Conservation (phyloP, 2,113 vertebrate genomes). For the Mungos mungo region DNA sequence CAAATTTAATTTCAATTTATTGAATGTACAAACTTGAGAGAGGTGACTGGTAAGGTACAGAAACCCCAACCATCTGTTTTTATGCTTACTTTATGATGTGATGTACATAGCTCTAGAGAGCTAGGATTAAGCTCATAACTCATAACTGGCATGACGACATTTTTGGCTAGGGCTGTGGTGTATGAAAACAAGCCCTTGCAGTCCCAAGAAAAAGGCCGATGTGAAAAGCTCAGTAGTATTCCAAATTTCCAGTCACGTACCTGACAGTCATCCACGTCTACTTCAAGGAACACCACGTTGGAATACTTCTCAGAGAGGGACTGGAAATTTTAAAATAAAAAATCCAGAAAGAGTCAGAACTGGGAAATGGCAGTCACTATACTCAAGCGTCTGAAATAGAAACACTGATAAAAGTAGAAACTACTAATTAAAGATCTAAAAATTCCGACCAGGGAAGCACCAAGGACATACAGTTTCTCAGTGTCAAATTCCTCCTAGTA, state of each 20-base stretch:
- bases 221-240: neutral
- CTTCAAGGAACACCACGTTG: slow-evolving; percentile 92
- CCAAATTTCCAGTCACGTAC: slow-evolving; percentile 80
- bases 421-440: neutral
- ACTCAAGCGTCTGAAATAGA: neutral
- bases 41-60: neutral
- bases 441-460: neutral
- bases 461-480: neutral
- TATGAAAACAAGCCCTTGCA: neutral
- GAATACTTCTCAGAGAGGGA: slow-evolving; percentile 74
- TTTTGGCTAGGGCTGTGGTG: neutral
- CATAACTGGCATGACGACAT: neutral
- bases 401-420: neutral
- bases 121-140: neutral
- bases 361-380: neutral
- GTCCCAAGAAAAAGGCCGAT: neutral
- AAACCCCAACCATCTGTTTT: neutral
- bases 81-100: neutral
- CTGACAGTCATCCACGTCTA: slow-evolving; percentile 92
- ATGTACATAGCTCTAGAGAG: neutral
- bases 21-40: neutral
- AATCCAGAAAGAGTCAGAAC: slow-evolving; percentile 21
- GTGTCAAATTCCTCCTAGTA: neutral
- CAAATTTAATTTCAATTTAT: neutral
- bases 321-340: slow-evolving; percentile 80